Percentiles rank a stretch among this genome's conserved stretches.
Evolutionary conservation across 2,797 vertebrate genomes (phyloP).

Genomic region (Meda fulgida): DNA sequence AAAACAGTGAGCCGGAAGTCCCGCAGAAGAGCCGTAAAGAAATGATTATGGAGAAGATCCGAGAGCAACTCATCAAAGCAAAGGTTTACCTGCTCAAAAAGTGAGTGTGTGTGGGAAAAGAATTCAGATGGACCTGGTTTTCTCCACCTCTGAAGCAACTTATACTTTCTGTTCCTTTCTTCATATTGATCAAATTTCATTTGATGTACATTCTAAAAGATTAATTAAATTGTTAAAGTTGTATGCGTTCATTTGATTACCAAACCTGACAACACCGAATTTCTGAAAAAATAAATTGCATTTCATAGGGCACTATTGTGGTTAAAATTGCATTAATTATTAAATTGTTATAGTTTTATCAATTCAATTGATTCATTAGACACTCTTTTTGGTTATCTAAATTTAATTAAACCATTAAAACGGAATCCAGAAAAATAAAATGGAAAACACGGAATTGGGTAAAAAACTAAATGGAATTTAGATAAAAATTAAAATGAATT

Average conservation of each 20-base stretch:
- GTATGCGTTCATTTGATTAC: not conserved
- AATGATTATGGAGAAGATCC: slow-evolving; percentile 89
- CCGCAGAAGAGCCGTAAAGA: slow-evolving; percentile 90
- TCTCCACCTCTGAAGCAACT: not conserved
- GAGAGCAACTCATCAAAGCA: slow-evolving; percentile 90
- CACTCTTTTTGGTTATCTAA: not conserved
- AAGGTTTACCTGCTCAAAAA: slow-evolving; percentile 87
- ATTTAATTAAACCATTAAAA: not conserved
- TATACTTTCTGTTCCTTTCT: not conserved
- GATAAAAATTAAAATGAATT: not conserved
- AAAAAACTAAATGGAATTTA: not conserved
- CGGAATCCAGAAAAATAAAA: not conserved
- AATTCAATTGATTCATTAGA: not conserved
- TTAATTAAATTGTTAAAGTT: not conserved
- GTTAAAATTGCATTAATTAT: not conserved
- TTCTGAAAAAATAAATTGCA: not conserved
- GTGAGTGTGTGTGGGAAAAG: slow-evolving; percentile 61
- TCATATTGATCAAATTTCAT: not conserved
- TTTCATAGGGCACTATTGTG: not conserved
- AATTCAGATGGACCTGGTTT: not conserved
- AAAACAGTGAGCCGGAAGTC: slow-evolving; percentile 85
- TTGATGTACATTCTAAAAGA: not conserved
- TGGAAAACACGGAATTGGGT: not conserved
- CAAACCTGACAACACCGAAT: not conserved
- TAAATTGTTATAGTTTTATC: not conserved